These are phyloP conservation scores for Neotoma lepida DNA, from an alignment of 2,113 vertebrate genomes.

Conservation along the genomic window DNA sequence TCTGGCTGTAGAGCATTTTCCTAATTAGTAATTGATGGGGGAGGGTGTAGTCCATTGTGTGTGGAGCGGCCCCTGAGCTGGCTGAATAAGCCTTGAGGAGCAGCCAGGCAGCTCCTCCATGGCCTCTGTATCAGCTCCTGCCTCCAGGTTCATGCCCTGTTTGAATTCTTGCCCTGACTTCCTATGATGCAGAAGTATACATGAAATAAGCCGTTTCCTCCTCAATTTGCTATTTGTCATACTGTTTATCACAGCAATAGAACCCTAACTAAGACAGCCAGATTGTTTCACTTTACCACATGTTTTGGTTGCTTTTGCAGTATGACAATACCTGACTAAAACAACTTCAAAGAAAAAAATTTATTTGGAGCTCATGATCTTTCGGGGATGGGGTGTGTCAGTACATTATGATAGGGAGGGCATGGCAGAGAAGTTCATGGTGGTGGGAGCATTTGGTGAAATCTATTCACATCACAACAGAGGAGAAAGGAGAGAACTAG, in stretches of 20 bases:
- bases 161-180: neutral
- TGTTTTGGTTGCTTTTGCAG: neutral
- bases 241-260: neutral
- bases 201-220: neutral
- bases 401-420: neutral
- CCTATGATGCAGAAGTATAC: neutral
- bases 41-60: neutral
- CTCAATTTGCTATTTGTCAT: neutral
- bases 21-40: neutral
- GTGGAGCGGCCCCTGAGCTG: no score
- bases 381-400: neutral
- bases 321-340: neutral
- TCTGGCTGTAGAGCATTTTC: neutral
- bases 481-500: neutral
- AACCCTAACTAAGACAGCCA: neutral
- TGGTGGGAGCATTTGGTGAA: neutral
- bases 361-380: neutral
- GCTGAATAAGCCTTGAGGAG: neutral
- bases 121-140: neutral
- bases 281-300: neutral
- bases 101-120: neutral
- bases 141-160: neutral
- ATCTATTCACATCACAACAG: neutral
- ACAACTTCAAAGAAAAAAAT: neutral
- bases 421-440: neutral